Evolutionary conservation across 1,140 invertebrate genomes (phyloP).

Genomic region (Heliconius hermathena): DNA sequence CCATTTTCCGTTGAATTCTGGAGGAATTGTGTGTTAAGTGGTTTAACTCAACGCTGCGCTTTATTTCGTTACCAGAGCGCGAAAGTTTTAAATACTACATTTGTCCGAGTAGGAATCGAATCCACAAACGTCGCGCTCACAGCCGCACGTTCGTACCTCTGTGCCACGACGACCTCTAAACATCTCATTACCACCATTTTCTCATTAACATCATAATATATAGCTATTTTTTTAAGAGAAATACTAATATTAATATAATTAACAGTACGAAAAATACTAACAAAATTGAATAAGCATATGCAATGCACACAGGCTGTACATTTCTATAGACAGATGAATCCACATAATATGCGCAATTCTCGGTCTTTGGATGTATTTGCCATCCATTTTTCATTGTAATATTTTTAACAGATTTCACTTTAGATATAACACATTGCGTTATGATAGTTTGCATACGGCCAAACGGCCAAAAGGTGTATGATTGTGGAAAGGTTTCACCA

Average conservation of each 20-base stretch:
- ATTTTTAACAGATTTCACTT: constrained; percentile 47
- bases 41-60: too few species aligned
- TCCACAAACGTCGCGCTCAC: too few species aligned
- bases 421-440: constrained; percentile 63
- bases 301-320: background rate
- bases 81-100: too few species aligned
- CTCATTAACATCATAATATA: too few species aligned
- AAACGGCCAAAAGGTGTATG: constrained; percentile 54
- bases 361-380: constrained; percentile 15
- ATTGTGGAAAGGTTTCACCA: constrained; percentile 47
- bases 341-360: constrained; percentile 17
- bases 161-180: too few species aligned
- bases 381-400: constrained; percentile 38
- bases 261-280: background rate
- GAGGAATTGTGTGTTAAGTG: too few species aligned
- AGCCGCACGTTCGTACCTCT: too few species aligned
- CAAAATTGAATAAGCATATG: background rate
- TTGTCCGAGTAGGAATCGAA: too few species aligned
- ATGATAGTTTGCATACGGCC: constrained; percentile 46
- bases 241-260: background rate
- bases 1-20: too few species aligned
- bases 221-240: too few species aligned
- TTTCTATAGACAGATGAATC: constrained; percentile 31
- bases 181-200: too few species aligned
- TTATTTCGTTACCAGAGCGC: too few species aligned